A percentile compares a stretch with the other conserved stretches of the same genome.
Conservation (phyloP, 2,113 vertebrate genomes). For the Pandion haliaetus region DNA sequence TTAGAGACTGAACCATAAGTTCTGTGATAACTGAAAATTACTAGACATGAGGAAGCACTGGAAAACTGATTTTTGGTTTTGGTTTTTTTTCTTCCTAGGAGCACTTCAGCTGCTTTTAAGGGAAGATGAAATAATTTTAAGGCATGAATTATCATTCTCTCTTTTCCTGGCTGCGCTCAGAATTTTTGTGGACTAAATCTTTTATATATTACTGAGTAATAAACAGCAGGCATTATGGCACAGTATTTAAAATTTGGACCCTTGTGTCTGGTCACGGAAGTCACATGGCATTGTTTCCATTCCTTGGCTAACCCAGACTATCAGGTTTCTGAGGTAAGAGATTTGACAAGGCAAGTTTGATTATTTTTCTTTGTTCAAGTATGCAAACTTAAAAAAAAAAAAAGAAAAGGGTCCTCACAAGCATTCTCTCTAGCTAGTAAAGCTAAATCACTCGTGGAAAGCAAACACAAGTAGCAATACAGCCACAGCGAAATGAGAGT, state of each 20-base stretch:
- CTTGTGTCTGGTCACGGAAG: not conserved
- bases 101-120: not conserved
- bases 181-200: not conserved
- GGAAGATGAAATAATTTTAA: not conserved
- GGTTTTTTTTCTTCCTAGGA: not conserved
- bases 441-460: not conserved
- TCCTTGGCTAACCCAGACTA: not conserved
- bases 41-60: not conserved
- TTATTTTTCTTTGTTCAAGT: slow-evolving; percentile 6
- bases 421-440: not conserved
- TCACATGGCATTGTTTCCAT: not conserved
- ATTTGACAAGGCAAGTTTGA: not conserved
- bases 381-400: not conserved
- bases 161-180: not conserved
- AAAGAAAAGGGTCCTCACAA: not conserved
- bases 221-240: not conserved
- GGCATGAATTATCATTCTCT: not conserved
- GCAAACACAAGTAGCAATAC: not conserved
- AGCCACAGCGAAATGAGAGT: not conserved
- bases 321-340: slow-evolving; percentile 5
- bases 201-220: not conserved
- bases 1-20: not conserved
- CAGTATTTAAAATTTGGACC: not conserved
- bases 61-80: not conserved
- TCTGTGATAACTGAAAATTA: not conserved